phyloP scores from a whole-genome alignment of 1,140 invertebrate species.

The Orius insidiosus region DNA sequence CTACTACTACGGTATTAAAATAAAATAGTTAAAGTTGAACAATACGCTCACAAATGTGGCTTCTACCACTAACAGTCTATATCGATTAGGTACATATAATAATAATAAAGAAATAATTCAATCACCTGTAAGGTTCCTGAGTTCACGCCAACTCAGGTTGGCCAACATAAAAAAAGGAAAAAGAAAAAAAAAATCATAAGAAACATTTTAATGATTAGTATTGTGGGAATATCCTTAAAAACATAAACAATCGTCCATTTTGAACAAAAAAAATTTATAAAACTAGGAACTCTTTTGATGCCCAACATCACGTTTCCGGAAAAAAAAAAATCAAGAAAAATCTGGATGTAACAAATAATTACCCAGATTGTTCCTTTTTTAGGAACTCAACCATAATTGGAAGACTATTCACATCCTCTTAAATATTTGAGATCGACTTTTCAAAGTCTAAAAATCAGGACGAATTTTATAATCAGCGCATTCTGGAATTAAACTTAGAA shows the following conservation, averaged over 20 bases:
- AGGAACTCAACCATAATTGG: no score
- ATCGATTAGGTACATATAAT: constrained; percentile 11
- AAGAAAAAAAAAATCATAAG: constrained; percentile 6
- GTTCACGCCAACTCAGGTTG: no score
- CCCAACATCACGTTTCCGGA: constrained; percentile 1
- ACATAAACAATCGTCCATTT: neutral
- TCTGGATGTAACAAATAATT: no score
- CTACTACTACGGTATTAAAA: constrained; percentile 8
- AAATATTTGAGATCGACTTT: no score
- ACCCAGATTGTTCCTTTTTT: no score
- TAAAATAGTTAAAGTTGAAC: constrained; percentile 14
- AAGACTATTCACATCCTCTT: no score
- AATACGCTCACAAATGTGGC: constrained; percentile 2
- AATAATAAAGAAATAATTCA: no score
- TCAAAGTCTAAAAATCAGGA: no score
- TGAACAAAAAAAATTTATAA: neutral
- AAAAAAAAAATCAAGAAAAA: neutral
- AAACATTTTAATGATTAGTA: constrained; percentile 9
- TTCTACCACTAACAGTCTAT: constrained; percentile 16
- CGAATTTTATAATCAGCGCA: no score
- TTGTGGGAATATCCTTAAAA: neutral
- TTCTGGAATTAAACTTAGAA: no score
- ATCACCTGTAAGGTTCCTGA: no score
- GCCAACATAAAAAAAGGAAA: neutral
- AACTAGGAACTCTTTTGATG: constrained; percentile 1